Percentiles rank a stretch among this genome's conserved stretches.
These are phyloP conservation scores for Gobius niger DNA, from an alignment of 2,113 vertebrate species.

Conservation along the genomic window DNA sequence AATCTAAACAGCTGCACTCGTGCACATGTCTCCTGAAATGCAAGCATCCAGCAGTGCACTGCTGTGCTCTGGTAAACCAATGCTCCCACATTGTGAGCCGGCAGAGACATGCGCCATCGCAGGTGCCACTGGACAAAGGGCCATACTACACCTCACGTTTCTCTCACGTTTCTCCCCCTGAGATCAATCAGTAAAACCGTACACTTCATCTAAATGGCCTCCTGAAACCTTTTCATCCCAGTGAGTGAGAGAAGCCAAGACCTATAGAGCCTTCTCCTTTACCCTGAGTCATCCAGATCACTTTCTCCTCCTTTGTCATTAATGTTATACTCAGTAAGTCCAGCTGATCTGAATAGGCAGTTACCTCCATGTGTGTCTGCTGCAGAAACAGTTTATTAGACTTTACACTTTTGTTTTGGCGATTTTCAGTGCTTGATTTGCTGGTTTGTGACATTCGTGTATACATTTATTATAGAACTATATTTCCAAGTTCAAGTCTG, in stretches of 20 bases:
- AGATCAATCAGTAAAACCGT: conserved; percentile 30
- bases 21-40: conserved; percentile 50
- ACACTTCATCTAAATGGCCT: conserved; percentile 8
- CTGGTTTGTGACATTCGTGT: too few relatives aligned
- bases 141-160: conserved; percentile 60
- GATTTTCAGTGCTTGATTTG: not conserved
- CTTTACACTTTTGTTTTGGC: not conserved
- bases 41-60: conserved; percentile 14
- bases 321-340: not conserved
- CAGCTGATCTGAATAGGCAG: not conserved
- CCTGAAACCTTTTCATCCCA: conserved; percentile 17
- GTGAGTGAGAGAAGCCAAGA: conserved; percentile 15
- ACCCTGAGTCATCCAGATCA: conserved; percentile 11
- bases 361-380: too few relatives aligned
- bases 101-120: conserved; percentile 33
- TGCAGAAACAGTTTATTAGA: not conserved
- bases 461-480: too few relatives aligned
- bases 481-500: too few relatives aligned
- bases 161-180: conserved; percentile 49
- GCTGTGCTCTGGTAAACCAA: conserved; percentile 61
- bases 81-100: conserved; percentile 56
- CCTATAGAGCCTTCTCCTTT: conserved; percentile 13
- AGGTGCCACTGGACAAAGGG: conserved; percentile 58
- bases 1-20: not conserved
- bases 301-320: conserved; percentile 3